These are phyloP conservation scores for Diphyllodes magnificus DNA, from an alignment of 2,113 vertebrate species.

Conservation along the genomic window DNA sequence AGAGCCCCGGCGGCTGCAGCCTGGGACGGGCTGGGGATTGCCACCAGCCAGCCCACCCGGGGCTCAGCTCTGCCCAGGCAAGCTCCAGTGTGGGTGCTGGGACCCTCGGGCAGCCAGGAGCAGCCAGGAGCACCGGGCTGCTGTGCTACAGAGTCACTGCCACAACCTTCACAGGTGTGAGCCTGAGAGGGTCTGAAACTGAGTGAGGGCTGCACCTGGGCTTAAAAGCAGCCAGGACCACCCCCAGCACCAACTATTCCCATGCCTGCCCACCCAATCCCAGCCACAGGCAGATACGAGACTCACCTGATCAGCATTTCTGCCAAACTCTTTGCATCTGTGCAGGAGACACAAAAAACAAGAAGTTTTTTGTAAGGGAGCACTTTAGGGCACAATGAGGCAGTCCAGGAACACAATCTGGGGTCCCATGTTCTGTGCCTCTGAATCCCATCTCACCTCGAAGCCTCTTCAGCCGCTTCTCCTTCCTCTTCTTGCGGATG, in stretches of 20 bases:
- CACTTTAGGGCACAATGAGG: background rate
- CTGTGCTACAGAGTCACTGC: background rate
- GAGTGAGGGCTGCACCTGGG: fast-evolving
- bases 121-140: background rate
- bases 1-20: background rate
- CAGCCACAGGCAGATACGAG: fast-evolving
- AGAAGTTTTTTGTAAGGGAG: background rate
- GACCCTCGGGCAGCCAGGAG: background rate
- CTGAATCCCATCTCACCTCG: conserved; percentile 75
- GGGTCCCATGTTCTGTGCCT: fast-evolving
- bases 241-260: background rate
- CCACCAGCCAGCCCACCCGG: background rate
- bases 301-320: conserved; percentile 97
- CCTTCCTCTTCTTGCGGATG: conserved; percentile 95
- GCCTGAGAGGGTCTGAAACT: background rate
- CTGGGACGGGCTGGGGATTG: background rate
- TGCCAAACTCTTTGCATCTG: conserved; percentile 97
- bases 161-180: fast-evolving
- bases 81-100: background rate
- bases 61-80: background rate
- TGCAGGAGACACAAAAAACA: background rate
- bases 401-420: fast-evolving
- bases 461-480: conserved; percentile 93
- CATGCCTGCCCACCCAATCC: background rate
- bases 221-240: background rate